These are phyloP conservation scores for Girardinichthys multiradiatus DNA, from an alignment of 2,113 vertebrate species.

Conservation along the genomic window DNA sequence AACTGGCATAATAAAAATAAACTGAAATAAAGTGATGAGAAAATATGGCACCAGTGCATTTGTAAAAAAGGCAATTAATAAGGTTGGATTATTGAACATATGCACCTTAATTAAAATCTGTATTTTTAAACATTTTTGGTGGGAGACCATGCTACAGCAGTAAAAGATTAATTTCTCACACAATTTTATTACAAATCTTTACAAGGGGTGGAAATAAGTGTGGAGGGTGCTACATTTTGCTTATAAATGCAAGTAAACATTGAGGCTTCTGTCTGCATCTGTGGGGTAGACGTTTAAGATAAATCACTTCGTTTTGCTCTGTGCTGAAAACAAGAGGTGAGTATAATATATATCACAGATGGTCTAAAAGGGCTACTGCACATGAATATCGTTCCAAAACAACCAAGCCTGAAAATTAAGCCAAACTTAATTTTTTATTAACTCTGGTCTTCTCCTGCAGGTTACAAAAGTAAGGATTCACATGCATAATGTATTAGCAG, in stretches of 20 bases:
- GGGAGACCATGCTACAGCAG: background rate
- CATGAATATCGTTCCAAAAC: background rate
- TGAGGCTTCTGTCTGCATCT: background rate
- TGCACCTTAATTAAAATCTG: no score
- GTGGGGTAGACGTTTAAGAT: no score
- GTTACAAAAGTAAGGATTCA: background rate
- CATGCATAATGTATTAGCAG: background rate
- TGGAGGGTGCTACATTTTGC: background rate
- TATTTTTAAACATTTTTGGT: no score
- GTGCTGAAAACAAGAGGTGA: no score
- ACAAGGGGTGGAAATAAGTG: background rate
- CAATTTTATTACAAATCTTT: background rate
- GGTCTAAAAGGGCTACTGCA: background rate
- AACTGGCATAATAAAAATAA: background rate
- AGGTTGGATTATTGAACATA: background rate
- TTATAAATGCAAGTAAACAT: background rate
- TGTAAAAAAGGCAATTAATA: background rate
- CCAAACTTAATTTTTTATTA: background rate
- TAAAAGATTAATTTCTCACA: background rate
- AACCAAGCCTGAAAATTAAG: background rate
- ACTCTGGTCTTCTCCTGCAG: background rate
- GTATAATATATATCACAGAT: background rate
- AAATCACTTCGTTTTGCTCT: background rate
- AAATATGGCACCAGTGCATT: no score
- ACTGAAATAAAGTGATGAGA: background rate